Conservation (phyloP, 2,113 vertebrate genomes). For the Heterotilapia buettikoferi region DNA sequence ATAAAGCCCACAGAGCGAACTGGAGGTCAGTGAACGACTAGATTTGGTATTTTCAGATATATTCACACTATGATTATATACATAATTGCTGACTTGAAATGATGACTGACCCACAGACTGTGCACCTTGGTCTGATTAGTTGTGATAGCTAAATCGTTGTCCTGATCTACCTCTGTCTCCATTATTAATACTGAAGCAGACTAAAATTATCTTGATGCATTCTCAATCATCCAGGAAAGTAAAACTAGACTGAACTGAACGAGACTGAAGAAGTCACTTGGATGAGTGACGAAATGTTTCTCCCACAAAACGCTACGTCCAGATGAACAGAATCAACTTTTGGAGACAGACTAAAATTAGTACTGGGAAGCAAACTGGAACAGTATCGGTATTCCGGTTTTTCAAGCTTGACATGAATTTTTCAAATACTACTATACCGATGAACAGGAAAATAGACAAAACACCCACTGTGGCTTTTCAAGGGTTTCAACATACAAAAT, state of each 20-base stretch:
- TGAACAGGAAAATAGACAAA: background rate
- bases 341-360: background rate
- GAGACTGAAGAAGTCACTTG: too few relatives aligned
- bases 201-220: too few relatives aligned
- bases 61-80: background rate
- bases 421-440: background rate
- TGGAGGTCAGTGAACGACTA: background rate
- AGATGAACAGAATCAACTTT: too few relatives aligned
- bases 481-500: background rate
- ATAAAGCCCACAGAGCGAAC: background rate
- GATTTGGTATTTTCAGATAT: background rate
- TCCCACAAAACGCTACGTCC: too few relatives aligned
- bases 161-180: background rate
- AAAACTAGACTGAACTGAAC: too few relatives aligned
- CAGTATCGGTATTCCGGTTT: background rate
- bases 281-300: too few relatives aligned
- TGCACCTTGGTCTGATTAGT: background rate
- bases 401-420: background rate
- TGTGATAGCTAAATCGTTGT: background rate
- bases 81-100: background rate
- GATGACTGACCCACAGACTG: background rate
- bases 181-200: background rate
- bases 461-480: background rate
- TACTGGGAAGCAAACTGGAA: background rate
- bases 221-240: too few relatives aligned